Conservation (phyloP, 2,113 vertebrate genomes). For the Zosterops borbonicus region DNA sequence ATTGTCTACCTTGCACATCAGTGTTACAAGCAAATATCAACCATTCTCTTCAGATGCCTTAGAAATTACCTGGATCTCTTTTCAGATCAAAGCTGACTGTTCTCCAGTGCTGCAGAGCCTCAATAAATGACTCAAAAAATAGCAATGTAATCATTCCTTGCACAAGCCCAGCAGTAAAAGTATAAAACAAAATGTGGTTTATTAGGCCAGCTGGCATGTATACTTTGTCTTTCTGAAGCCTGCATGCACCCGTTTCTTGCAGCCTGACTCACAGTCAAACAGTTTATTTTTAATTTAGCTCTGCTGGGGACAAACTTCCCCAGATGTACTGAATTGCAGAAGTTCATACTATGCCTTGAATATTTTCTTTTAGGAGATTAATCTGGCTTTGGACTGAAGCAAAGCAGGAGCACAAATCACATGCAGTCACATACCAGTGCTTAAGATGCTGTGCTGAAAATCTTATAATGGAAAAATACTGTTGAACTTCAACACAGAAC, state of each 20-base stretch:
- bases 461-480: background rate
- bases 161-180: background rate
- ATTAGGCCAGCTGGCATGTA: background rate
- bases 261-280: background rate
- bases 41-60: background rate
- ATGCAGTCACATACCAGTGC: background rate
- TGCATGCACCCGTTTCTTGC: background rate
- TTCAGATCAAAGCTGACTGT: background rate
- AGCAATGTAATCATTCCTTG: background rate
- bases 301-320: background rate
- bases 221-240: background rate
- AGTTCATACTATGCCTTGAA: background rate
- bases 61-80: background rate
- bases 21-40: background rate
- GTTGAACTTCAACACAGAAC: background rate
- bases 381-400: background rate
- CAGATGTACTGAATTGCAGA: background rate
- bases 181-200: background rate
- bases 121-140: background rate
- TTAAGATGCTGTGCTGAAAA: background rate
- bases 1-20: background rate
- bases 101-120: background rate
- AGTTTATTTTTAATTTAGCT: conserved; percentile 9
- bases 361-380: conserved; percentile 8
- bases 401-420: background rate